A percentile compares a stretch with the other conserved stretches of the same genome.
These are phyloP conservation scores for Lerema accius DNA, from an alignment of 1,140 invertebrate genomes.

Conservation along the genomic window DNA sequence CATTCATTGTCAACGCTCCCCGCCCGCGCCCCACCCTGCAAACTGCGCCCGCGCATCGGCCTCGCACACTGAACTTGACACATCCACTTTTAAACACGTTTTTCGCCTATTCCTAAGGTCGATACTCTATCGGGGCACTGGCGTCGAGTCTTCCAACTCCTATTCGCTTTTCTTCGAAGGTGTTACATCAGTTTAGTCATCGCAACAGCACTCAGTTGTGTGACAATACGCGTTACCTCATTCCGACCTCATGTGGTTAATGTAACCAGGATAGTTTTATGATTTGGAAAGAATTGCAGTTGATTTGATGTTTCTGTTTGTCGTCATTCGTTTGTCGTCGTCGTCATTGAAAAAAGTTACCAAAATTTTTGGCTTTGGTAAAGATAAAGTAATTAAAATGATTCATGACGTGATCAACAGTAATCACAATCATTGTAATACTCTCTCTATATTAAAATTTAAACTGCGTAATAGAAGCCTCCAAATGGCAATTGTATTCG, in stretches of 20 bases:
- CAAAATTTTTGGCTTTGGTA: too few species aligned
- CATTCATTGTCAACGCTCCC: conserved; percentile 77
- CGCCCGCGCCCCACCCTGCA: too few species aligned
- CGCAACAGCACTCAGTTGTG: conserved; percentile 55
- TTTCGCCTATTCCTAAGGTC: conserved; percentile 58
- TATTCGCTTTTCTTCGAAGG: conserved; percentile 40
- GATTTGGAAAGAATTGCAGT: not conserved
- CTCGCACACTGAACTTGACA: conserved; percentile 76
- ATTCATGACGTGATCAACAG: too few species aligned
- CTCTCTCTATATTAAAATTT: too few species aligned
- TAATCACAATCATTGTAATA: too few species aligned
- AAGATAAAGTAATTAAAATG: too few species aligned
- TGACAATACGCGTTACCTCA: conserved; percentile 72
- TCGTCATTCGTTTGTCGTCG: conserved; percentile 33
- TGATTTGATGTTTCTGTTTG: not conserved
- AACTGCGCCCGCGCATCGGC: conserved; percentile 50
- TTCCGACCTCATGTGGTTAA: conserved; percentile 58
- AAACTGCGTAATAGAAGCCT: too few species aligned
- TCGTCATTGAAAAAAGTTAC: conserved; percentile 2
- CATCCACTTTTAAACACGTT: conserved; percentile 64
- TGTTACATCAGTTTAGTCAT: conserved; percentile 61
- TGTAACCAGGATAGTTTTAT: conserved; percentile 49
- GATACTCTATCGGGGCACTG: conserved; percentile 20
- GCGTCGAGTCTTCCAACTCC: conserved; percentile 15
- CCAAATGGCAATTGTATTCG: conserved; percentile 32